Conservation (phyloP, 2,888 invertebrate genomes). For the Aradus depressus region DNA sequence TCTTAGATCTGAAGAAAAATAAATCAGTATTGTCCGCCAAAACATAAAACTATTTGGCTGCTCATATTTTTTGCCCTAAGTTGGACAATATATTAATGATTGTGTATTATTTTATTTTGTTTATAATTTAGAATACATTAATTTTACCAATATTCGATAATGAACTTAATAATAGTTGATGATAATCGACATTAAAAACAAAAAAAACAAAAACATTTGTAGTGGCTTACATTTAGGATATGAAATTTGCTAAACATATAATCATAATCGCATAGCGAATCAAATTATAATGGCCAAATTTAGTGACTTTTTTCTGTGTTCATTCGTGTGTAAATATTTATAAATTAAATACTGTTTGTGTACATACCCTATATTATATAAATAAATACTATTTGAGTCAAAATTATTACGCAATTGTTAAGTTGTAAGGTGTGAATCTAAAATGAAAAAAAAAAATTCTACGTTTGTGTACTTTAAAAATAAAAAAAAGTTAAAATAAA, state of each 20-base stretch:
- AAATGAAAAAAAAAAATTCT: constrained; percentile 28
- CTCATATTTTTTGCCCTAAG: too few relatives aligned
- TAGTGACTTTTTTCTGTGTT: constrained; percentile 28
- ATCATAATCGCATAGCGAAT: constrained; percentile 16
- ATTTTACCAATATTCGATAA: too few relatives aligned
- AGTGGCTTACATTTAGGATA: constrained; percentile 14
- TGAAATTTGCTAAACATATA: constrained; percentile 11
- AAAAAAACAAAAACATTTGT: too few relatives aligned
- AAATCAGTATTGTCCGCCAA: too few relatives aligned
- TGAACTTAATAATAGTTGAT: too few relatives aligned
- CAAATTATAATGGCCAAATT: constrained; percentile 20
- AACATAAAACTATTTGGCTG: too few relatives aligned
- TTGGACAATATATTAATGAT: too few relatives aligned
- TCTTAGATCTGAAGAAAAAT: too few relatives aligned
- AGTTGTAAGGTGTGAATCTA: constrained; percentile 27
- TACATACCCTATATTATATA: constrained; percentile 10
- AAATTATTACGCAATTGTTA: constrained; percentile 25
- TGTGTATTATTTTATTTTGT: too few relatives aligned
- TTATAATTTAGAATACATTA: too few relatives aligned
- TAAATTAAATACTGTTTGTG: constrained; percentile 19
- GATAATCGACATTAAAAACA: too few relatives aligned
- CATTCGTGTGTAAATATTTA: constrained; percentile 26
- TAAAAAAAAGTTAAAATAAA: constrained; percentile 26
- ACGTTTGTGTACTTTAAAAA: constrained; percentile 29
- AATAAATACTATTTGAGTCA: constrained; percentile 23